A percentile compares a stretch with the other conserved stretches of the same genome.
phyloP scores from a whole-genome alignment of 92 coral and sea anemone species.

The Heliopora coerulea region DNA sequence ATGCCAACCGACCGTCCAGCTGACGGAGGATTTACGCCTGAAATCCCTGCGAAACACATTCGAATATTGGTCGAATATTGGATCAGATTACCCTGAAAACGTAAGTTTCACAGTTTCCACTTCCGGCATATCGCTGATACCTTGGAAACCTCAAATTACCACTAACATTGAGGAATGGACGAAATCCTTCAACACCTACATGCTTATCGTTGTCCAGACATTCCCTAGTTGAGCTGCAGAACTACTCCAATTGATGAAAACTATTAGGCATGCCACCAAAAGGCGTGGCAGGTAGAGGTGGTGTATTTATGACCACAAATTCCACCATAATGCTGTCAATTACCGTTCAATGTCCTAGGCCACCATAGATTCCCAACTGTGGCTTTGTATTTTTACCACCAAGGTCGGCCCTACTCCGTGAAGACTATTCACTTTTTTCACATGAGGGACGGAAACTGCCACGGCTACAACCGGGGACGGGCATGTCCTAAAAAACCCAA shows the following conservation, averaged over 20 bases:
- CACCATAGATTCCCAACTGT: conserved; percentile 35
- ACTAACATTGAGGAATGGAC: conserved; percentile 45
- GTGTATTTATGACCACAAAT: conserved; percentile 54
- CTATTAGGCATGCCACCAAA: conserved; percentile 47
- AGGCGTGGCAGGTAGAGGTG: conserved; percentile 50
- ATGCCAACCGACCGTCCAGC: too few relatives aligned
- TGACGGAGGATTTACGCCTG: too few relatives aligned
- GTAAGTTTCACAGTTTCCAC: neutral
- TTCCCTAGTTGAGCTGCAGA: conserved; percentile 26
- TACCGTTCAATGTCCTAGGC: conserved; percentile 37
- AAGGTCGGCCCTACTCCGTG: conserved; percentile 42
- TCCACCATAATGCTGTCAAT: conserved; percentile 47
- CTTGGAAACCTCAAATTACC: conserved; percentile 1
- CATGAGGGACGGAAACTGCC: conserved; percentile 30
- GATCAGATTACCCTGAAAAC: conserved; percentile 3
- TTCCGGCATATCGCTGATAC: neutral
- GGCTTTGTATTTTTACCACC: conserved; percentile 53
- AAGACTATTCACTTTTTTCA: conserved; percentile 47
- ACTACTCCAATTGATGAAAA: conserved; percentile 27
- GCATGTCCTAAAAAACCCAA: conserved; percentile 23
- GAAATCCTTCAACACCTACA: conserved; percentile 40
- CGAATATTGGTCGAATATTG: conserved; percentile 19
- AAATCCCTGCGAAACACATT: too few relatives aligned
- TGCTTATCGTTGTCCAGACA: conserved; percentile 15
- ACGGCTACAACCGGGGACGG: conserved; percentile 28